Conservation (phyloP, 1,140 invertebrate species). For the Melipona quadrifasciata region DNA sequence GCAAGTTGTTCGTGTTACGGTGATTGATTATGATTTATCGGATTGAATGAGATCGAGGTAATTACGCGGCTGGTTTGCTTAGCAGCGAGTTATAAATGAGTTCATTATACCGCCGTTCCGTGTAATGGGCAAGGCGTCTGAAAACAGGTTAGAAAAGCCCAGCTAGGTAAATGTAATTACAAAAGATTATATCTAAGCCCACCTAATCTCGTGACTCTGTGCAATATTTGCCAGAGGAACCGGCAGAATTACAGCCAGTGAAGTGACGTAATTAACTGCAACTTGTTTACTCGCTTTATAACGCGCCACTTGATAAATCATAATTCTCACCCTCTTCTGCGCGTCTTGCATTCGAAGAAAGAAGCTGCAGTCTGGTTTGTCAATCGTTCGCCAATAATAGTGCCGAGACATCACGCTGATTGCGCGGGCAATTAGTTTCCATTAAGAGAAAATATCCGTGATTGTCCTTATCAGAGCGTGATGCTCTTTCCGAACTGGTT, state of each 20-base stretch:
- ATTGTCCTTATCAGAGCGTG: too few relatives aligned
- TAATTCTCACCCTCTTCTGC: not conserved
- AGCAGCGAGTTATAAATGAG: constrained; percentile 4
- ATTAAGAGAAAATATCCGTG: not conserved
- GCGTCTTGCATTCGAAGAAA: not conserved
- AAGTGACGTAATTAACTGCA: constrained; percentile 10
- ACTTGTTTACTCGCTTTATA: not conserved
- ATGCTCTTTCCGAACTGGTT: too few relatives aligned
- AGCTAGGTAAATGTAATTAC: constrained; percentile 24
- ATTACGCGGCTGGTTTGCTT: not conserved
- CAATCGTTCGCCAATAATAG: not conserved
- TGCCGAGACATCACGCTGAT: not conserved
- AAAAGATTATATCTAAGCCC: constrained; percentile 19
- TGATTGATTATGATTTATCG: constrained; percentile 16
- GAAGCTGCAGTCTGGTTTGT: not conserved
- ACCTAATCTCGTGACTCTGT: constrained; percentile 6
- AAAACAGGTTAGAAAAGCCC: constrained; percentile 5
- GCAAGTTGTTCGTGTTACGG: not conserved
- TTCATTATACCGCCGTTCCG: constrained; percentile 3
- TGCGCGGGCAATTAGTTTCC: not conserved
- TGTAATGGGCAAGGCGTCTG: not conserved
- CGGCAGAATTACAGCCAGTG: not conserved
- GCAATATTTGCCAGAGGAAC: constrained; percentile 1
- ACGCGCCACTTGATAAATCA: not conserved
- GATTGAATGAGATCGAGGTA: constrained; percentile 3